These are phyloP conservation scores for Molanna angustata DNA, from an alignment of 2,888 invertebrate species.

Conservation along the genomic window DNA sequence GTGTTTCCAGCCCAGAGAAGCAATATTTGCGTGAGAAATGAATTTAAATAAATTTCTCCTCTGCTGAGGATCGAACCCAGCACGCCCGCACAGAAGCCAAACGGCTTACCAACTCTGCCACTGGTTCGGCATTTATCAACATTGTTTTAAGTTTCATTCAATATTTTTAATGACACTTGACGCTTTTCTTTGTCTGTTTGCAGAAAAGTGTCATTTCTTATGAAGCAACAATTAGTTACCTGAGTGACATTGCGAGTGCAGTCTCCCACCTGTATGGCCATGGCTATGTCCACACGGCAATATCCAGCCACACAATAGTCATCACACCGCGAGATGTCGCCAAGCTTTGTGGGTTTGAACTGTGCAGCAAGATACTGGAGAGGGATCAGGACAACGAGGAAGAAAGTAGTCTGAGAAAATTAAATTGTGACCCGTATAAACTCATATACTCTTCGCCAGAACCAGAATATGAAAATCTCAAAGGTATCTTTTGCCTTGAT, in stretches of 20 bases:
- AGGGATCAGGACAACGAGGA: background rate
- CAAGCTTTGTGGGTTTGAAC: conserved; percentile 48
- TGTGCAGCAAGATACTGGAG: conserved; percentile 38
- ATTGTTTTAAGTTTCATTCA: too few species aligned
- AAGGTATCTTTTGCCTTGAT: conserved; percentile 38
- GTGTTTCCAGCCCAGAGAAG: too few species aligned
- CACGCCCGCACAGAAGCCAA: too few species aligned
- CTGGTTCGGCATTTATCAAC: too few species aligned
- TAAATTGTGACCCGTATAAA: conserved; percentile 18
- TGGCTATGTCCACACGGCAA: conserved; percentile 49
- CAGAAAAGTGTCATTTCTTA: conserved; percentile 37
- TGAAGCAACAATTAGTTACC: conserved; percentile 47
- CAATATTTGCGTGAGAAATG: too few species aligned
- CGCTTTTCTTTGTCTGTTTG: background rate
- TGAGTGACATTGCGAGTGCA: conserved; percentile 49
- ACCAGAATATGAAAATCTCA: conserved; percentile 50
- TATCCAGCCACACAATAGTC: conserved; percentile 47
- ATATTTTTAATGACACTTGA: too few species aligned
- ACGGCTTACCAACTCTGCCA: too few species aligned
- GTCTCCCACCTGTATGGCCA: conserved; percentile 51
- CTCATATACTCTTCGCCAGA: conserved; percentile 38
- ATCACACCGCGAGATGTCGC: conserved; percentile 47
- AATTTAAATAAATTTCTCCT: too few species aligned
- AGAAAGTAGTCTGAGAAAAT: background rate
- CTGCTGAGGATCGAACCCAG: too few species aligned